Evolutionary conservation across 1,140 invertebrate species (phyloP).

Genomic region (Scaptomyza montana): DNA sequence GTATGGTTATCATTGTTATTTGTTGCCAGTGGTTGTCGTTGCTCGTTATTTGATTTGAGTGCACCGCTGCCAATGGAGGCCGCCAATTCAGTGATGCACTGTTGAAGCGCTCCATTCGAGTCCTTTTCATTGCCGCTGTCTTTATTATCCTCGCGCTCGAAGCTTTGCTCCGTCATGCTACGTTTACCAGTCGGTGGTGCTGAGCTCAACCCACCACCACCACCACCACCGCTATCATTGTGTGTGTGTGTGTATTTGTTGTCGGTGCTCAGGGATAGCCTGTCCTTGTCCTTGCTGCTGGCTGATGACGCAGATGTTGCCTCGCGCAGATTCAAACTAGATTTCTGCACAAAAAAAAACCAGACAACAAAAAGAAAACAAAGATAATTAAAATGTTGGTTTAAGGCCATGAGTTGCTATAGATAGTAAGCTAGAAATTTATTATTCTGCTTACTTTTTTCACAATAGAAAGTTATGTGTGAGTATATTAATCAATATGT

Average conservation of each 20-base stretch:
- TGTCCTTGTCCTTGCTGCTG: conserved; percentile 67
- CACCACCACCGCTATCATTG: conserved; percentile 32
- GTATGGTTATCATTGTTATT: conserved; percentile 22
- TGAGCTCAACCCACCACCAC: conserved; percentile 51
- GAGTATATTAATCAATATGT: no score
- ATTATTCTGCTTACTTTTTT: no score
- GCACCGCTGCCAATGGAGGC: conserved; percentile 77
- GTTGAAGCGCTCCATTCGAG: conserved; percentile 81
- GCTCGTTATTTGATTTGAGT: conserved; percentile 55
- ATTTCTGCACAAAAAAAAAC: conserved; percentile 58
- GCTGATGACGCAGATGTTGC: conserved; percentile 45
- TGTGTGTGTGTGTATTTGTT: conserved; percentile 77
- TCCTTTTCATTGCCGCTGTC: conserved; percentile 81
- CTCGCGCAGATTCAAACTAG: conserved; percentile 81
- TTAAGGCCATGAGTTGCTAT: neutral
- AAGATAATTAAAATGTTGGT: neutral
- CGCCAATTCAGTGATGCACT: conserved; percentile 88
- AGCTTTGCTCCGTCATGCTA: conserved; percentile 62
- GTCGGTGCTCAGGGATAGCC: conserved; percentile 77
- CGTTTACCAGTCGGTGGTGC: conserved; percentile 53
- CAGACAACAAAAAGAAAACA: neutral
- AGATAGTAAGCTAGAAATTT: no score
- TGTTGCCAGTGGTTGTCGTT: conserved; percentile 34
- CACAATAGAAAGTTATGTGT: no score
- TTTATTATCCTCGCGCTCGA: conserved; percentile 77